Evolutionary conservation across 2,888 invertebrate genomes (phyloP).

Genomic region (Drosophila paranaensis): DNA sequence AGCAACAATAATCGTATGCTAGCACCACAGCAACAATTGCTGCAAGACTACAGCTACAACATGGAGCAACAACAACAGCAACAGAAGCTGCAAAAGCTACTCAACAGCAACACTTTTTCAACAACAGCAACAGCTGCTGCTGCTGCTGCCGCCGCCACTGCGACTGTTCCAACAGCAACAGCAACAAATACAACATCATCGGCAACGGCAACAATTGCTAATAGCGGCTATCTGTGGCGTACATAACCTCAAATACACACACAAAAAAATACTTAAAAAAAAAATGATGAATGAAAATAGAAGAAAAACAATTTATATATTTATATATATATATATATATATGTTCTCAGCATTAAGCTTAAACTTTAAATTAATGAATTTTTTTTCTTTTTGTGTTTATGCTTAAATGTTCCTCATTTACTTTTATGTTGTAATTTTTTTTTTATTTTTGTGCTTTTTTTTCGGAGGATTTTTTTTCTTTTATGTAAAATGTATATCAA

Average conservation of each 20-base stretch:
- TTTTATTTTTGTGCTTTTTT: conserved; percentile 71
- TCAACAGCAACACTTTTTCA: conserved; percentile 39
- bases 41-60: conserved; percentile 41
- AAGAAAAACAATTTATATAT: conserved; percentile 27
- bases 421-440: conserved; percentile 64
- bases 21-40: conserved; percentile 32
- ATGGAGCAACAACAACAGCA: conserved; percentile 46
- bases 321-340: conserved; percentile 16
- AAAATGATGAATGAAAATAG: conserved; percentile 5
- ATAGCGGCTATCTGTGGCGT: conserved; percentile 58
- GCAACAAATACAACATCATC: conserved; percentile 21
- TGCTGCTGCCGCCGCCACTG: conserved; percentile 26
- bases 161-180: conserved; percentile 26
- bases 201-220: conserved; percentile 24
- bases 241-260: conserved; percentile 59
- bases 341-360: conserved; percentile 54
- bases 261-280: conserved; percentile 4
- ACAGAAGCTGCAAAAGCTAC: conserved; percentile 56
- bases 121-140: conserved; percentile 27
- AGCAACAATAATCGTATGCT: conserved; percentile 15
- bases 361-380: conserved; percentile 13
- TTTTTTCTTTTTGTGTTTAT: conserved; percentile 48
- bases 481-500: conserved; percentile 37
- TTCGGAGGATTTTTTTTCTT: conserved; percentile 53
- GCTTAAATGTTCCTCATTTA: conserved; percentile 71